Conservation (phyloP, 2,797 vertebrate genomes). For the Sandelia bainsii region DNA sequence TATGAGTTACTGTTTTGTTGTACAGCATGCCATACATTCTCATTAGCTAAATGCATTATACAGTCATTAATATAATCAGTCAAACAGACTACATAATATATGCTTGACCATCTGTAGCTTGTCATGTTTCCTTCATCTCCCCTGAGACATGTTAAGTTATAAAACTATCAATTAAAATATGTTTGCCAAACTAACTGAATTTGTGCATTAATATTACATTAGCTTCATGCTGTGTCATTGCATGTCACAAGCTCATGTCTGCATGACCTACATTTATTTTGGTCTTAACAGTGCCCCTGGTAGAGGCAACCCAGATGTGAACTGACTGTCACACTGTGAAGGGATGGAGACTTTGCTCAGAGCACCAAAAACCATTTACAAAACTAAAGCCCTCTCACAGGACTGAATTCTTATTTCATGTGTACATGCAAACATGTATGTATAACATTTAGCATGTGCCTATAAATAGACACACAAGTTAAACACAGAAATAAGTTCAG, state of each 20-base stretch:
- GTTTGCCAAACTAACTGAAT: constrained; percentile 29
- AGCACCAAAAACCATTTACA: constrained; percentile 33
- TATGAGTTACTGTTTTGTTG: constrained; percentile 15
- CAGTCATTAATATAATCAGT: constrained; percentile 8
- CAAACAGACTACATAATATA: constrained; percentile 12
- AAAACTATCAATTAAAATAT: constrained; percentile 20
- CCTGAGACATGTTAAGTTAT: constrained; percentile 9
- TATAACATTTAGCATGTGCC: neutral
- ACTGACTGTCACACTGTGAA: constrained; percentile 55
- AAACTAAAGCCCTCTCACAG: constrained; percentile 15
- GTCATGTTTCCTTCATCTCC: constrained; percentile 14
- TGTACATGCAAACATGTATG: neutral
- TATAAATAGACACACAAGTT: neutral
- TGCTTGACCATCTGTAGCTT: constrained; percentile 24
- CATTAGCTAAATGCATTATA: constrained; percentile 1
- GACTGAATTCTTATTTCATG: constrained; percentile 14
- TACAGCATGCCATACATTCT: neutral
- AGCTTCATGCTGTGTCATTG: constrained; percentile 52
- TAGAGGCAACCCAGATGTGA: constrained; percentile 70
- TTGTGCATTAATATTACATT: constrained; percentile 38
- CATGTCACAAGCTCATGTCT: constrained; percentile 47
- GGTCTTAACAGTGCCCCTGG: constrained; percentile 60
- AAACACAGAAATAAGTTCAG: constrained; percentile 4
- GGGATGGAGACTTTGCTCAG: constrained; percentile 41
- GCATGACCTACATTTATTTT: constrained; percentile 67